Evolutionary conservation across 1,140 invertebrate genomes (phyloP), one percentile per base, ranked within the genome.

Genomic region (Lordiphosa clarofinis): DNA sequence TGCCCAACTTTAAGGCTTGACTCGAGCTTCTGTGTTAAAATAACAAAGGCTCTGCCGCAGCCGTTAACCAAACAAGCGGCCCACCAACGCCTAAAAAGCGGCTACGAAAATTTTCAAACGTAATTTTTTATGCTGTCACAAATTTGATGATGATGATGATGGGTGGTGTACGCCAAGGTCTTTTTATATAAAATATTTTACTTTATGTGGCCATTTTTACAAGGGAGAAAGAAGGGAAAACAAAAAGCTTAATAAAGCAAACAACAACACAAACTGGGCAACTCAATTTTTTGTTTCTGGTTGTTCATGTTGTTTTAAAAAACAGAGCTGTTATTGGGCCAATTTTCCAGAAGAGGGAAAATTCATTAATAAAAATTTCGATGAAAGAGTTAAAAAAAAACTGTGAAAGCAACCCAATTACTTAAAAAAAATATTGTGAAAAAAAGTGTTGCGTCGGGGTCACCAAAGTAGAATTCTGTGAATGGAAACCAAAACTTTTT

Each of bases 111-210:
- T 52, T 71, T 53, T 53, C 39, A 74, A 82, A 68, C 72, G 54
- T 76, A 82, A 84, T 82, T 82, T 79, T 82, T 84, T 82, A 81
- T 71, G 66, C 76, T 75, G 61, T 72, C 76, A 68, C 75, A 81
- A 73, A 73, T 78, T 76, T 78, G 65, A 74, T 66, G 71, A 64
- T 54, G 47, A 49, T 78, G 56, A 72, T 64, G 55, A 68, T 72
- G 53, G 55, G 28, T 31, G 28, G 28, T 31, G 36, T 19, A 40
- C 54, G 64, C 56, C 78, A 31, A 31, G 28, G 6, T 73, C 68
- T 60, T 69, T 69, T 64, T 73, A 78, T 54, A 78, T 73, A 78
- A 79, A 76, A 79, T 73, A 62, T 70, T 79, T 56, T 43, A 69
- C 64, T 78, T 78, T 61, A 72, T 73, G 68, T 53, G 40, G 74